These are phyloP conservation scores for Anniella stebbinsi DNA, from an alignment of 2,797 vertebrate genomes.

Conservation along the genomic window DNA sequence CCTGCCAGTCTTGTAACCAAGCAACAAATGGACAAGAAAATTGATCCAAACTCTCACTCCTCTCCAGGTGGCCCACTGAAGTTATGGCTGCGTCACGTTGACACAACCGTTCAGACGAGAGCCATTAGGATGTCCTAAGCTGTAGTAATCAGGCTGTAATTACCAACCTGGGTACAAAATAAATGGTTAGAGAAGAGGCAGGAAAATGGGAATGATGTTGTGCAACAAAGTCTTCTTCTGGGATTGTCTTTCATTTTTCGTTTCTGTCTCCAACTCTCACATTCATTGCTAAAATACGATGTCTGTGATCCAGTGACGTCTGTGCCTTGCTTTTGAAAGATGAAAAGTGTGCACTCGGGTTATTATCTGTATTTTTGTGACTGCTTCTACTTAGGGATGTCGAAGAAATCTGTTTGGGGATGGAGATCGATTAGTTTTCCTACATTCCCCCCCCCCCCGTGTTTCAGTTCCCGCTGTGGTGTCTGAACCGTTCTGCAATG, in stretches of 20 bases:
- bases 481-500: too few relatives aligned
- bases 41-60: conserved; percentile 12
- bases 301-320: background rate
- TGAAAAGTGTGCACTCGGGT: background rate
- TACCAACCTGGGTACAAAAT: conserved; percentile 21
- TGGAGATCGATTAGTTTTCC: too few relatives aligned
- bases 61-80: conserved; percentile 22
- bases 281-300: background rate
- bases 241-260: conserved; percentile 11
- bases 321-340: background rate
- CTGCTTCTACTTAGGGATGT: too few relatives aligned
- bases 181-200: background rate
- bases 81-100: background rate
- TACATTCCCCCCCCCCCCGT: too few relatives aligned
- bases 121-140: conserved; percentile 17
- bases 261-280: background rate
- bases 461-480: too few relatives aligned
- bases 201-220: conserved; percentile 33
- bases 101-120: background rate
- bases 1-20: conserved; percentile 30
- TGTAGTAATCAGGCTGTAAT: conserved; percentile 28
- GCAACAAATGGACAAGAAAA: conserved; percentile 47
- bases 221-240: conserved; percentile 25
- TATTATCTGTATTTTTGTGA: background rate
- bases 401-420: too few relatives aligned